phyloP scores from a whole-genome alignment of 2,113 vertebrate species.

The Trematocara variabile region DNA sequence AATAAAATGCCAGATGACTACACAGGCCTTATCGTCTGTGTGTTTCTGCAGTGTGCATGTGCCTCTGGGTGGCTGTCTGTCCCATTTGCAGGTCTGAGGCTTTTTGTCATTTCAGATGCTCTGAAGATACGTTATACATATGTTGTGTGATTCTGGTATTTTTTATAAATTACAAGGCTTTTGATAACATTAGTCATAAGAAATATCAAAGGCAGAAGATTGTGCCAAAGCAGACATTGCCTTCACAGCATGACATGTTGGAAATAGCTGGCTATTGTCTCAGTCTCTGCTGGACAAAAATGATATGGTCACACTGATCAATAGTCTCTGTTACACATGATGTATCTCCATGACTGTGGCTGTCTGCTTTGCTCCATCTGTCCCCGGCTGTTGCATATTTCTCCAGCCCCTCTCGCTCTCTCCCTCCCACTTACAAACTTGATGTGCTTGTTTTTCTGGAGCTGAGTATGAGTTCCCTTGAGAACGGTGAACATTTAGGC shows the following conservation, averaged over 20 bases:
- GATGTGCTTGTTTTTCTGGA: conserved; percentile 8
- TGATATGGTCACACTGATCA: conserved; percentile 61
- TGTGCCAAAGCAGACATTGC: conserved; percentile 5
- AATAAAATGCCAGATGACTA: conserved; percentile 1
- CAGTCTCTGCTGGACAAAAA: conserved; percentile 47
- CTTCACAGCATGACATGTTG: conserved; percentile 19
- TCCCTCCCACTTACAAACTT: background rate
- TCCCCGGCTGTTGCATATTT: conserved; percentile 37
- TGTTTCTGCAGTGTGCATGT: background rate
- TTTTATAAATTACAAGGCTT: conserved; percentile 5
- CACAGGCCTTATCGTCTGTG: background rate
- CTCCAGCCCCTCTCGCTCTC: conserved; percentile 8
- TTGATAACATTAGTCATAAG: background rate
- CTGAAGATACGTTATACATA: conserved; percentile 19
- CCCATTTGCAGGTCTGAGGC: background rate
- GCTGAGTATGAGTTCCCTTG: background rate
- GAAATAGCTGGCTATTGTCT: conserved; percentile 46
- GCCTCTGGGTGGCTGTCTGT: conserved; percentile 18
- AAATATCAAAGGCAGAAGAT: background rate
- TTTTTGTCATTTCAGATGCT: conserved; percentile 13
- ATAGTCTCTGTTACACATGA: conserved; percentile 72
- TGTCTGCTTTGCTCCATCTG: conserved; percentile 62
- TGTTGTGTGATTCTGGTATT: background rate
- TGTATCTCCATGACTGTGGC: conserved; percentile 75
- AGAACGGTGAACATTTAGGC: conserved; percentile 21